Evolutionary conservation across 2,797 vertebrate genomes (phyloP), one percentile per base, ranked within the genome.

Genomic region (Erithacus rubecula): DNA sequence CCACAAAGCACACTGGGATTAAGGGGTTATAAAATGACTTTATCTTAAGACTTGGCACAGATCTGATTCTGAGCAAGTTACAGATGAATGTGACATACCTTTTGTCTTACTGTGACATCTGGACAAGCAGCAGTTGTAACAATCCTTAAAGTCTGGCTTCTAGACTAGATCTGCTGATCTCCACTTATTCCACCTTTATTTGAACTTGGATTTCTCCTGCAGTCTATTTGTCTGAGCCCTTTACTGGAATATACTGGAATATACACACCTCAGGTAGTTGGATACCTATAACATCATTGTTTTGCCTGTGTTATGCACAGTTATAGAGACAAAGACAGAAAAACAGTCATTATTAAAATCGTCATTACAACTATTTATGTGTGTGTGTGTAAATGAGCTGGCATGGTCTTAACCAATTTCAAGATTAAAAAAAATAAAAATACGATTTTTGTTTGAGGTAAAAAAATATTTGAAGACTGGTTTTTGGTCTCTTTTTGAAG

Each of bases 181-280:
- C 12, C 30, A 32, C 3, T 46, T 34, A 34, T 43, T 78, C n/a
- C 27, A 41, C 4, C 19, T 64, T 65, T 75, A 37, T 82, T 26
- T 69, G 15, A 23, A 9, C n/a, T 87, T 65, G 17, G 30, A 34
- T 82, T 90, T 72, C 29, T 37, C 43, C 32, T 68, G 41, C 15
- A 64, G 6, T 4, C 81, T 41, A 24, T 64, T 72, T 55, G 4
- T 68, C 20, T 41, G 22, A 87, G 44, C 8, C 41, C 13, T 84
- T 86, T 41, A n/a, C n/a, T n/a, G n/a, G n/a, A n/a, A n/a, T n/a
- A n/a, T 41, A 41, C 41, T 41, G 24, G 22, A 59, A 23, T 37
- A 29, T 9, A 6, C 7, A 44, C 4, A 4, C 12, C 44, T 68
- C 27, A n/a, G 12, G 27, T n/a, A 37, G 30, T 1, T 7, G 5